Base-by-base conservation (phyloP, 2,113 vertebrate genomes). In the Urocynchramus pylzowi region DNA sequence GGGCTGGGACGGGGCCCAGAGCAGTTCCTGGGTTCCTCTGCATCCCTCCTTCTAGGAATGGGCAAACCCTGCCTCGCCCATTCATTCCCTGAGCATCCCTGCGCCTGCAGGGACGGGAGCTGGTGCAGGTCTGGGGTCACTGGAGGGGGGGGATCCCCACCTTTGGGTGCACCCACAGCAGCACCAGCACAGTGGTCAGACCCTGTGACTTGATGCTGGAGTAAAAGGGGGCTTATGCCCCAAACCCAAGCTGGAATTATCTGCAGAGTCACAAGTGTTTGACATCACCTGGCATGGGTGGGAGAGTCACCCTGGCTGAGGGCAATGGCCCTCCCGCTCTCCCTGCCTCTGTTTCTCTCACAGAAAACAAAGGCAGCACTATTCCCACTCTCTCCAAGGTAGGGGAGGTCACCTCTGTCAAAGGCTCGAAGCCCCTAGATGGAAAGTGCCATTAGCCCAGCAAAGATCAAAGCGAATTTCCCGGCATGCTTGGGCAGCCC, bases 21-120 rank as follows among this genome's bases (percentile, higher is more conserved):
- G 60, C 28, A 9, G 67, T 60, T 86, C 74, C 63, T 52, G 9
- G 21, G 21, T 73, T 77, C 53, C 45, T 80, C 65, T 13, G 4
- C 75, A 88, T 82, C 75, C 39, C 75, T 95, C 86, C 76, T 95
- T 96, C 91, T 56, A 96, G 96, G 93, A 97, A 96, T 0, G 2
- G 68, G 76, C 53, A 73, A 76, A 86, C 76, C 54, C 45, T 13
- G 22, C 41, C 83, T 68, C 16, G 4, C 89, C 85, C 4, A 9
- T 45, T 57, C 7, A 0, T 23, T 82, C 52, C 45, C 78, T 2
- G 13, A 87, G 85, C 60, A 45, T 49, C 73, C 31, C n/a, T 35
- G 44, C 0, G 1, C 63, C 73, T 1, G 1, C 11, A 8, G 60
- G 70, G 7, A 4, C 27, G 33, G 85, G 44, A 88, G 70, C 52